These are phyloP conservation scores for Baryphthengus martii DNA, from an alignment of 2,113 vertebrate genomes.

Conservation along the genomic window DNA sequence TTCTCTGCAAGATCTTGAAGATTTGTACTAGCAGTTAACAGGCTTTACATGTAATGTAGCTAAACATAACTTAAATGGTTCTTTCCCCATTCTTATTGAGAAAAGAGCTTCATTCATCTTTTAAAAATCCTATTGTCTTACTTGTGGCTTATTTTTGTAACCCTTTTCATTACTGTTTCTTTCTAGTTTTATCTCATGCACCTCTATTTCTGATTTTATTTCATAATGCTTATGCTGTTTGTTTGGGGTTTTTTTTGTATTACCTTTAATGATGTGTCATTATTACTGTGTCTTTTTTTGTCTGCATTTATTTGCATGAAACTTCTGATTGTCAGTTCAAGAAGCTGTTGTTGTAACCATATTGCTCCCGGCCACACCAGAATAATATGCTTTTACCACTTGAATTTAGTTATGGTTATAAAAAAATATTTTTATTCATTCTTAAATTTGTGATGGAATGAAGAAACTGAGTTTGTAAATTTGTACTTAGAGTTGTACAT, in stretches of 20 bases:
- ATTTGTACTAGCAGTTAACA: neutral
- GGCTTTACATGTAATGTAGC: neutral
- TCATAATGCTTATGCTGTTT: neutral
- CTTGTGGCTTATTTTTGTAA: neutral
- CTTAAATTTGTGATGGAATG: neutral
- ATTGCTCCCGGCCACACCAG: neutral
- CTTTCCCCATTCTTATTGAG: neutral
- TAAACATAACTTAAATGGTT: neutral
- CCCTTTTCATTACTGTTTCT: neutral
- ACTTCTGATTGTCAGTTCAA: neutral
- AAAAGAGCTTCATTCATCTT: neutral
- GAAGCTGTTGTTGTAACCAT: neutral
- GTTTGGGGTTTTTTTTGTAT: too few relatives aligned
- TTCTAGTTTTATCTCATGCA: neutral
- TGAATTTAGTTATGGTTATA: neutral
- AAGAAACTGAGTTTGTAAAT: neutral
- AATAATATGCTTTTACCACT: fast-evolving
- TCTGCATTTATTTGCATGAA: neutral
- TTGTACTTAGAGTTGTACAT: neutral
- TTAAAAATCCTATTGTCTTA: neutral
- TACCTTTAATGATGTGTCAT: neutral
- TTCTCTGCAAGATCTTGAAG: neutral
- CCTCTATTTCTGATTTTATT: neutral
- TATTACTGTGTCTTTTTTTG: neutral
- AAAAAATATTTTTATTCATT: neutral